These are phyloP conservation scores for Pyralis farinalis DNA, from an alignment of 2,888 invertebrate species.

Conservation along the genomic window DNA sequence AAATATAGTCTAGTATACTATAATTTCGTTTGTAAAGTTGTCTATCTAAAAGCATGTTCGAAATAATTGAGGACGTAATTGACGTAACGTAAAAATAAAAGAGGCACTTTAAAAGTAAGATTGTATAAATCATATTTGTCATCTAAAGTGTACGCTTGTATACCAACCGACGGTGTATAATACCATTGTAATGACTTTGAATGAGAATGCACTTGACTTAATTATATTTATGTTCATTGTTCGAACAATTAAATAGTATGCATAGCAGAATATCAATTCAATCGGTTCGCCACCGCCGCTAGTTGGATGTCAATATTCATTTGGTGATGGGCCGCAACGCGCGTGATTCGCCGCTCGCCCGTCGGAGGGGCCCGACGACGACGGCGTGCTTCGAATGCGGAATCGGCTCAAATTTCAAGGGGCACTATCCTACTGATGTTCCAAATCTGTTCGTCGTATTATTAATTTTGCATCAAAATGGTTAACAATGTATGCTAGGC, in stretches of 20 bases:
- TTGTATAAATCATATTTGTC: too few relatives aligned
- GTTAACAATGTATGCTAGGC: neutral
- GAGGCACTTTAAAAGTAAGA: too few relatives aligned
- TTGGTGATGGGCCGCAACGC: slow-evolving; percentile 54
- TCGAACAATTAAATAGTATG: neutral
- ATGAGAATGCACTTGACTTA: too few relatives aligned
- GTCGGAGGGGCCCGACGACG: slow-evolving; percentile 24
- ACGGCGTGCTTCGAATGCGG: slow-evolving; percentile 53
- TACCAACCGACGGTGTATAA: too few relatives aligned
- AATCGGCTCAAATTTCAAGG: slow-evolving; percentile 29
- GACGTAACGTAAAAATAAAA: too few relatives aligned
- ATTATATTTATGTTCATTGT: neutral
- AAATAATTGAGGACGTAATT: too few relatives aligned
- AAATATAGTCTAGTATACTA: too few relatives aligned
- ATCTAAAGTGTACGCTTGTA: too few relatives aligned
- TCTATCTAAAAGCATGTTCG: too few relatives aligned
- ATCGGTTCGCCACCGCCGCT: slow-evolving; percentile 48
- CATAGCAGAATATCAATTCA: slow-evolving; percentile 62
- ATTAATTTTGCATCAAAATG: slow-evolving; percentile 37
- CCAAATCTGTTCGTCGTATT: slow-evolving; percentile 58
- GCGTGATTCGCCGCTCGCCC: slow-evolving; percentile 62
- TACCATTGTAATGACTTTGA: too few relatives aligned
- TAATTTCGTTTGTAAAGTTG: too few relatives aligned
- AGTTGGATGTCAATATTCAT: slow-evolving; percentile 77
- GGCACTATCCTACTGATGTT: slow-evolving; percentile 35